These are phyloP conservation scores for Sebastes taczanowskii DNA, from an alignment of 2,797 vertebrate species.

Conservation along the genomic window DNA sequence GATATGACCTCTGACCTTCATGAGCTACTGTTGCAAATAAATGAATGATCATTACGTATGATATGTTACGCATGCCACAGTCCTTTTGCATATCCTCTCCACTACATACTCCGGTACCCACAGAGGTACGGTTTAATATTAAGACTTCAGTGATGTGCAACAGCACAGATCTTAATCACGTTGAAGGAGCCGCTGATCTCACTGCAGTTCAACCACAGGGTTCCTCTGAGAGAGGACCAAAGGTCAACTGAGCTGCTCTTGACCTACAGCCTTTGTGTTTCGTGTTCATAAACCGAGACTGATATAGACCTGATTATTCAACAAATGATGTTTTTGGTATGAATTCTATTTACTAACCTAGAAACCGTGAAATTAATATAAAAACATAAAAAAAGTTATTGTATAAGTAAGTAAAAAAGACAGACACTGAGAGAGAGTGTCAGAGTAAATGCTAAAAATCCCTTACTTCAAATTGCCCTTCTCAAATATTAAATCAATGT, in stretches of 20 bases:
- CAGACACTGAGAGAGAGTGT: not conserved
- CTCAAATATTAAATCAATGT: constrained; percentile 73
- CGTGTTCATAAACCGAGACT: not conserved
- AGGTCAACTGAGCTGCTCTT: constrained; percentile 45
- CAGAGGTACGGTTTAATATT: constrained; percentile 11
- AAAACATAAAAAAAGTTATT: not conserved
- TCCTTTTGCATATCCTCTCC: not conserved
- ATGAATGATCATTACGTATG: not conserved
- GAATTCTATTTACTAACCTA: constrained; percentile 1
- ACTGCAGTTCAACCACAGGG: constrained; percentile 4
- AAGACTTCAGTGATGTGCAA: constrained; percentile 4
- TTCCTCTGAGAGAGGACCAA: constrained; percentile 28
- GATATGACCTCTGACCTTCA: not conserved
- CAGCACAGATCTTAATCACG: constrained; percentile 24
- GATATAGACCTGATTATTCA: constrained; percentile 2
- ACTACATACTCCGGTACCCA: not conserved
- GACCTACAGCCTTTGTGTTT: constrained; percentile 18
- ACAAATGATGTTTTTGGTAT: not conserved
- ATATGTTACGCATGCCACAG: not conserved
- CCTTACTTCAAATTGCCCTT: constrained; percentile 44
- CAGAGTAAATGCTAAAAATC: constrained; percentile 2
- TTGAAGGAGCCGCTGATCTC: constrained; percentile 24
- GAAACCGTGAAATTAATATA: not conserved
- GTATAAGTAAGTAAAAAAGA: constrained; percentile 14
- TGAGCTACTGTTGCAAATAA: not conserved